Evolutionary conservation across 2,113 vertebrate genomes (phyloP), one percentile per base, ranked within the genome.

Genomic region (Apteryx owenii): DNA sequence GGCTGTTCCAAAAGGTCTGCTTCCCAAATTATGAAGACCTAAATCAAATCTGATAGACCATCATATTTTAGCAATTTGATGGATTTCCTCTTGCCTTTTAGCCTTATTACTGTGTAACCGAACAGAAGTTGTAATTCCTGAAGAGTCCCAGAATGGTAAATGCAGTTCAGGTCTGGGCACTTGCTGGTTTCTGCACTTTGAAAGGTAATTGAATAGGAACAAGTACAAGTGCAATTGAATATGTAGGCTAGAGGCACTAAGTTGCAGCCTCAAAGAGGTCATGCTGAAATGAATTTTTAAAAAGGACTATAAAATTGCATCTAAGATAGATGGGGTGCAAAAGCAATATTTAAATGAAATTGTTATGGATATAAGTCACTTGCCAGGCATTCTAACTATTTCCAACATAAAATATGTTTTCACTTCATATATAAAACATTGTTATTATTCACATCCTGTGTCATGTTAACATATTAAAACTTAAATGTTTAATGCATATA

Each of bases 311-410:
- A 98, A 99, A 99, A 99, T 99, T 99, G 98, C 98, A 98, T 98
- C 98, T 97, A 98, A 99, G 99, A 99, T 98, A 98, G 98, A 99
- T 99, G 98, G 98, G 98, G 98, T 98, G 98, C 97, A 98, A 99
- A 99, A 98, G 98, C 98, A 99, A 99, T 99, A 99, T 99, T 99
- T 99, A 98, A 99, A 99, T 99, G 98, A 98, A 98, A 98, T 98
- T 98, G 98, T 98, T 98, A 98, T 98, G 98, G 98, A 98, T 98
- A 98, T 98, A 98, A 98, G 98, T 98, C 98, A 98, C 96, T 98
- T 98, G 96, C 95, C 95, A 96, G 96, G 97, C 98, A 98, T 98
- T 98, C 98, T 96, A 98, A 98, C 98, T 97, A 98, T 98, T 98
- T 98, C 98, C 89, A 98, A 98, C 98, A 98, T 98, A 98, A 98